Evolutionary conservation across 2,797 vertebrate genomes (phyloP), one percentile per base, ranked within the genome.

Genomic region (Acestrorhynchus altus): DNA sequence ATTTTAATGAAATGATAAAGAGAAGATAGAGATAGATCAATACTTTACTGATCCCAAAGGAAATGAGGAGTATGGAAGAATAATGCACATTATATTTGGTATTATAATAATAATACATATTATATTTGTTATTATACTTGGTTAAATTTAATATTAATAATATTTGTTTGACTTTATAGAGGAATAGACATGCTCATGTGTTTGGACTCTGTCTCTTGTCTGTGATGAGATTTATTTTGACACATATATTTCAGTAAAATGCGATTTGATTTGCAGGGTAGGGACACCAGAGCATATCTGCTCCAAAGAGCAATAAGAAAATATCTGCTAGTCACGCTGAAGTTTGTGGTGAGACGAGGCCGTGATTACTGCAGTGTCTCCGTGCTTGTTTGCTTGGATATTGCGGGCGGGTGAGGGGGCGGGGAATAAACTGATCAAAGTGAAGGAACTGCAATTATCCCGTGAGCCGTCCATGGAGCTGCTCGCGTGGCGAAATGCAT

Each of bases 391-490:
- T 35, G 22, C 4, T 47, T 18, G 61, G 61, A 20, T 66, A 20
- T 12, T 46, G 56, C 15, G 11, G 8, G 57, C 0, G 40, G 51
- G 70, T 66, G 61, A 73, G 77, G 59, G 31, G 52, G 70, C 42
- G 72, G 31, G 26, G 9, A 10, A 59, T 12, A 31, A 46, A 49
- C 51, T 72, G 61, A 73, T 59, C 61, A 78, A 67, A 72, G 51
- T 56, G 40, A 44, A 51, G 26, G 61, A 66, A 66, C 15, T 57
- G 77, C 61, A 78, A 57, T 78, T 78, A 67, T 47, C 64, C 24
- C 22, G 4, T 28, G 44, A 44, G 40, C n/a, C 52, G 13, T 13
- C 10, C 49, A 47, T 16, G 60, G 31, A 65, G 15, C 35, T 24
- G 59, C 60, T 71, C 11, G 24, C 39, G 42, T 57, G 51, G 40